Conservation (phyloP, 2,888 invertebrate genomes). For the Eumerus sabulonum region DNA sequence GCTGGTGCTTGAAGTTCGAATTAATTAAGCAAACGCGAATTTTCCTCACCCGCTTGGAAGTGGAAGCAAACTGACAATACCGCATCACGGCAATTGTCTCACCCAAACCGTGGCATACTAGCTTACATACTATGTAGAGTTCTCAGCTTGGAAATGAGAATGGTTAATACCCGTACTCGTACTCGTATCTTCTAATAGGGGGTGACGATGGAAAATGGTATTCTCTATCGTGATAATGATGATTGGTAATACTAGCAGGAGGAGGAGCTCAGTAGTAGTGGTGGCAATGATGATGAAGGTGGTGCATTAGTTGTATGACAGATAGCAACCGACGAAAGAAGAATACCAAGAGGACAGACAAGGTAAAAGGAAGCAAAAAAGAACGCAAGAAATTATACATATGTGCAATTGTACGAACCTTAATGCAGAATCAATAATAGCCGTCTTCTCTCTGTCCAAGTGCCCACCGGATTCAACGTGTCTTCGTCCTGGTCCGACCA, state of each 20-base stretch:
- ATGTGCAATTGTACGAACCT: constrained; percentile 63
- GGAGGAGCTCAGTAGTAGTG: constrained; percentile 15
- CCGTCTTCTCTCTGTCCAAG: constrained; percentile 27
- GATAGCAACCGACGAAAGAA: constrained; percentile 24
- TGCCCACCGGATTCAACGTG: constrained; percentile 21
- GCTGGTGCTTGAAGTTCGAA: constrained; percentile 75
- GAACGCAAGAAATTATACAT: background rate
- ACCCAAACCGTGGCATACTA: too few relatives aligned
- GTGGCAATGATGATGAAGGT: constrained; percentile 12
- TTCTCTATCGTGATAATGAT: too few relatives aligned
- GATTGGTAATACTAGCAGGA: background rate
- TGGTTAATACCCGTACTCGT: background rate
- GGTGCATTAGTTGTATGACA: constrained; percentile 37
- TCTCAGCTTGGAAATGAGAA: too few relatives aligned
- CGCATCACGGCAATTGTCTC: background rate
- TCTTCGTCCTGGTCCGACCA: background rate
- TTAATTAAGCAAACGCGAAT: constrained; percentile 73
- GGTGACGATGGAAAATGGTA: constrained; percentile 25
- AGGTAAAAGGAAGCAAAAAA: constrained; percentile 3
- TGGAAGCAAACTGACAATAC: constrained; percentile 1
- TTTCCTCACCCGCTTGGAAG: constrained; percentile 44
- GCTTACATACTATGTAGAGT: too few relatives aligned
- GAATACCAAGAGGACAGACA: constrained; percentile 9
- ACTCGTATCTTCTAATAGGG: constrained; percentile 13
- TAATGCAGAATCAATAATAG: constrained; percentile 65